Percentiles rank a stretch among this genome's conserved stretches.
Evolutionary conservation across 2,113 vertebrate species (phyloP).

Genomic region (Pollimyrus isidori): DNA sequence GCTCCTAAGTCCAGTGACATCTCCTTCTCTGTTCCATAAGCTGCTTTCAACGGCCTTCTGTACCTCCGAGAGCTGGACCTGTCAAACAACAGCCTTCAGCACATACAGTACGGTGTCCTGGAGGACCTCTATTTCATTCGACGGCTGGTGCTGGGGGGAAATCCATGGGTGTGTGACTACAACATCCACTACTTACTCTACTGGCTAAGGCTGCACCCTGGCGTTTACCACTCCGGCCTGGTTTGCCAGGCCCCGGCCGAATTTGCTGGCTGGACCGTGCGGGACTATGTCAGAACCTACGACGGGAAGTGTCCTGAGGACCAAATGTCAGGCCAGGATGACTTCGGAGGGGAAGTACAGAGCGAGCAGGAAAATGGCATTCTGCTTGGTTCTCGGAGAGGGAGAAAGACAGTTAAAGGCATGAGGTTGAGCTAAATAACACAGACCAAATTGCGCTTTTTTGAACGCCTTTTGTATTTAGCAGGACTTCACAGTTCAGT

Average conservation of each 20-base stretch:
- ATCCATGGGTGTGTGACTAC: constrained; percentile 95
- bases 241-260: constrained; percentile 77
- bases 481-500: constrained; percentile 18
- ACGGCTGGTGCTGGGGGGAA: constrained; percentile 72
- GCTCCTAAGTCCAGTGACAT: neutral
- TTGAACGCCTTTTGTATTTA: constrained; percentile 12
- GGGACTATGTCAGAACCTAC: constrained; percentile 88
- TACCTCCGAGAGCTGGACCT: constrained; percentile 85
- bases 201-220: constrained; percentile 90
- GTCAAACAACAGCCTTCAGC: constrained; percentile 83
- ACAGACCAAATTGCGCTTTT: neutral
- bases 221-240: constrained; percentile 73
- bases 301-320: constrained; percentile 92
- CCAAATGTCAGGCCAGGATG: constrained; percentile 56
- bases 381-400: constrained; percentile 42
- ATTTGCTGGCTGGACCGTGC: constrained; percentile 84
- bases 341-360: constrained; percentile 64
- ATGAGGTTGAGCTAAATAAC: constrained; percentile 53
- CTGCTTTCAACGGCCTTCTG: constrained; percentile 80
- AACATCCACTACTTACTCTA: constrained; percentile 96
- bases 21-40: constrained; percentile 46
- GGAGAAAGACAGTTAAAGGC: constrained; percentile 47
- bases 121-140: constrained; percentile 94
- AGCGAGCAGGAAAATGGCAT: constrained; percentile 59
- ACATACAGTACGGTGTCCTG: constrained; percentile 85